phyloP scores from a whole-genome alignment of 1,140 invertebrate genomes.

The Drosophila sproati region DNA sequence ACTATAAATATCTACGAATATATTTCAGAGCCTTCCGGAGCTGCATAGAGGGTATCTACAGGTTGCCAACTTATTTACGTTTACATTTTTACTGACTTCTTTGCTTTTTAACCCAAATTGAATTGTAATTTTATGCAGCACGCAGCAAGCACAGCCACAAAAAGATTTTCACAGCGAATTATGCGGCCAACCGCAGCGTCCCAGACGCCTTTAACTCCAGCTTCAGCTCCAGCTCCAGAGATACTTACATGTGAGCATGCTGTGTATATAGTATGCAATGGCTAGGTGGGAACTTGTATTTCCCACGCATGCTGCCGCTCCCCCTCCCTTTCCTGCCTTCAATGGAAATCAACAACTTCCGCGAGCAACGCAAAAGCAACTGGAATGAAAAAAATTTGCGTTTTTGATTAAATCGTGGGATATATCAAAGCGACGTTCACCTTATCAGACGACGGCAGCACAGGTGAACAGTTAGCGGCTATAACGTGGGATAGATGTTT shows the following conservation, averaged over 20 bases:
- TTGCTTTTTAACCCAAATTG: constrained; percentile 53
- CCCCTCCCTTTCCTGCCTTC: constrained; percentile 11
- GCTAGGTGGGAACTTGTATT: constrained; percentile 56
- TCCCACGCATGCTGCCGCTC: constrained; percentile 66
- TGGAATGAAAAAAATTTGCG: constrained; percentile 61
- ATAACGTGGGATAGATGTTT: constrained; percentile 51
- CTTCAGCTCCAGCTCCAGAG: constrained; percentile 7
- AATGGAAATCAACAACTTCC: constrained; percentile 73
- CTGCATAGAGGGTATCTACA: not conserved
- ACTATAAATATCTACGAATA: not conserved
- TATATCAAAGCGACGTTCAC: constrained; percentile 51
- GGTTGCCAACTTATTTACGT: constrained; percentile 1
- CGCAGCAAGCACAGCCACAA: constrained; percentile 62
- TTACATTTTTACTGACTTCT: constrained; percentile 6
- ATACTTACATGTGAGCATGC: constrained; percentile 43
- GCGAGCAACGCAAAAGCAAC: constrained; percentile 33
- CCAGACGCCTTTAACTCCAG: constrained; percentile 13
- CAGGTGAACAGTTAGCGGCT: constrained; percentile 37
- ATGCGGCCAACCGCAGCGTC: constrained; percentile 74
- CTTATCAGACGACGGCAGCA: constrained; percentile 50
- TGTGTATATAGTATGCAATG: constrained; percentile 26
- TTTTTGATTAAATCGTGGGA: constrained; percentile 83
- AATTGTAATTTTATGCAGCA: constrained; percentile 80
- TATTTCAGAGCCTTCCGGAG: not conserved
- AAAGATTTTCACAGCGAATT: constrained; percentile 80